Base-by-base conservation (phyloP, 2,888 invertebrate genomes). In the Piscicola geometra region DNA sequence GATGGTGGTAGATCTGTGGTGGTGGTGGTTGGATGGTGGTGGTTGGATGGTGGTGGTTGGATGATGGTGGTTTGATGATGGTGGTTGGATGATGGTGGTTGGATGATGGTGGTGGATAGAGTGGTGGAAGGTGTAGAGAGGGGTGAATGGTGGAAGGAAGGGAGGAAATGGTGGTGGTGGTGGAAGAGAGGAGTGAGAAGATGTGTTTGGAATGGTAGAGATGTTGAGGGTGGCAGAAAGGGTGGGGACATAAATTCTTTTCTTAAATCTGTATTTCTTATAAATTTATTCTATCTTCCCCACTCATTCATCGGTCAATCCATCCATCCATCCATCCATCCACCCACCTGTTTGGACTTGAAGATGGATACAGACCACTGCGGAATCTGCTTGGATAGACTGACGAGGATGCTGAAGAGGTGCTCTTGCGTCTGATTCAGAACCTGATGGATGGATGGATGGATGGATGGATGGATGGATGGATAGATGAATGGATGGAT, bases 331-430 rank as follows among this genome's bases (percentile, higher is more conserved):
- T 47, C 9, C 50, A 9, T 47, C 50, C 50, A 9, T 21, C 9
- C 50, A 47, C 50, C 9, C 60, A 56, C 60, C n/a, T 56, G 97
- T 87, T 98, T 98, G 85, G 98, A 97, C 88, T 98, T 99, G 82
- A 94, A 91, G 71, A 97, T 97, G 88, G 98, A 98, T 78, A 96
- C 92, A 1, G 64, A 25, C 73, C 73, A 73, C n/a, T 30, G 33
- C 18, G n/a, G 35, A 70, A 86, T 81, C 98, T 98, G 95, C 86
- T 97, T 96, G 0, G 98, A 95, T 0, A 98, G 97, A 0, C 97
- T 96, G 0, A 97, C 93, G 21, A 99, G 88, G 9, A 98, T 96
- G 47, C 97, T 90, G 87, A 96, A 96, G 76, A 97, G 90, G 87
- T 99, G 98, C 86, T 99, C 98, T 86, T 83, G 82, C 5, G 84